Evolutionary conservation across 2,113 vertebrate genomes (phyloP).

Genomic region (Paraplagusia blochii): DNA sequence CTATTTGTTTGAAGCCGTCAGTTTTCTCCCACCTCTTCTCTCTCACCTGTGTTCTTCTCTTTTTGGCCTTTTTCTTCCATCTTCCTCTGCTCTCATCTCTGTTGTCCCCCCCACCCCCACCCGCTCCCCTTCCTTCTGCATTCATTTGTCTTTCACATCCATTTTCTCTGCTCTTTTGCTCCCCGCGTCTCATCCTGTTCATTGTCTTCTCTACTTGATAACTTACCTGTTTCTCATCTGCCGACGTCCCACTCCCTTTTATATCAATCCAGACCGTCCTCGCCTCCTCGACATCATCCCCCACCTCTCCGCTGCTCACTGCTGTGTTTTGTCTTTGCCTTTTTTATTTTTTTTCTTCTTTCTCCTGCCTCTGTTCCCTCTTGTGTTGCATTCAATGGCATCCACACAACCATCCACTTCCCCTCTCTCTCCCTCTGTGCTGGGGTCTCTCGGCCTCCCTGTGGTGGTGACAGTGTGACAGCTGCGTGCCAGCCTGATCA

Average conservation of each 20-base stretch:
- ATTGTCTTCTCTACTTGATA: background rate
- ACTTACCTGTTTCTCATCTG: too few species aligned
- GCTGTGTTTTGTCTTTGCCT: background rate
- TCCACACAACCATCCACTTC: background rate
- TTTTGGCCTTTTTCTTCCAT: background rate
- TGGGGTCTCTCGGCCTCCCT: conserved; percentile 29
- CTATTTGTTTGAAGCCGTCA: background rate
- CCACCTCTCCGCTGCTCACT: background rate
- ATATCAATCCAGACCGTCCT: background rate
- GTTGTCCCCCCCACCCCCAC: background rate
- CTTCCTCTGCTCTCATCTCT: background rate
- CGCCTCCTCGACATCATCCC: background rate
- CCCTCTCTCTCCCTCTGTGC: conserved; percentile 8
- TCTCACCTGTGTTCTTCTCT: background rate
- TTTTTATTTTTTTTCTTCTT: background rate
- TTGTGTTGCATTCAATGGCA: background rate
- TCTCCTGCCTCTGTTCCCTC: background rate
- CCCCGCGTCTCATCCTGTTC: background rate
- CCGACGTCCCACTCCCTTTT: background rate
- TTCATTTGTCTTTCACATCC: background rate
- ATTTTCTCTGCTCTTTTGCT: background rate
- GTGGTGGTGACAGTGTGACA: conserved; percentile 54
- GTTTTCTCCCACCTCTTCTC: background rate
- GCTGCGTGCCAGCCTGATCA: conserved; percentile 44
- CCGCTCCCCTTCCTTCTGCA: too few species aligned